Evolutionary conservation across 2,797 vertebrate species (phyloP), one percentile per base, ranked within the genome.

Genomic region (Loriculus beryllinus): DNA sequence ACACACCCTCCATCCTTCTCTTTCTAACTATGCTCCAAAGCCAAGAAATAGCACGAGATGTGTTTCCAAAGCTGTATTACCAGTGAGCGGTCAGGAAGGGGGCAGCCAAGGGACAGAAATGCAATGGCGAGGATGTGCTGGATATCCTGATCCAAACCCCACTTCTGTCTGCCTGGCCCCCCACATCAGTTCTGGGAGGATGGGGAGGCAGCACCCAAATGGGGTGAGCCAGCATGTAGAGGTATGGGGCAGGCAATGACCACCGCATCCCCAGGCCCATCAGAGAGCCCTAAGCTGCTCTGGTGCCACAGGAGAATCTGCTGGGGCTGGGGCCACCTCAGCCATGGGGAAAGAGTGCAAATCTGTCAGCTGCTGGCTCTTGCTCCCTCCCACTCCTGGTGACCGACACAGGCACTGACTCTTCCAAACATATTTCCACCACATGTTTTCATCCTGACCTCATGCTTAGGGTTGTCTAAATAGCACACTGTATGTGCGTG

Each of bases 61-160:
- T 96, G 86, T 97, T 97, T 97, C 96, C 96, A 97, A 96, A 94
- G 93, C 82, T 56, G 81, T 88, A 95, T 95, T 95, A 96, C 94
- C 88, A 96, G 51, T 72, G 86, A 95, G 88, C 91, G 68, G 96
- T 97, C 96, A 97, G 93, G 93, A 92, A 97, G 93, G 95, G 97
- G 97, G 96, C 97, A 91, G 98, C 97, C 98, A 98, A 97, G 92
- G 97, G 97, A 97, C 97, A 97, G 69, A 93, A 96, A 93, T 2
- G 23, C 95, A 94, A 90, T 88, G 95, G 93, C 0, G 87, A 93
- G 77, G 94, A 92, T 92, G 74, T 93, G 62, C 88, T 88, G 60
- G 75, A 86, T 95, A 95, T 92, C 83, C 90, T 90, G 91, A 92
- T 95, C 91, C 92, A 96, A 94, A 72, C 64, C 84, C 3, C 4